Evolutionary conservation across 2,113 vertebrate species (phyloP).

Genomic region (Terrapene triunguis): DNA sequence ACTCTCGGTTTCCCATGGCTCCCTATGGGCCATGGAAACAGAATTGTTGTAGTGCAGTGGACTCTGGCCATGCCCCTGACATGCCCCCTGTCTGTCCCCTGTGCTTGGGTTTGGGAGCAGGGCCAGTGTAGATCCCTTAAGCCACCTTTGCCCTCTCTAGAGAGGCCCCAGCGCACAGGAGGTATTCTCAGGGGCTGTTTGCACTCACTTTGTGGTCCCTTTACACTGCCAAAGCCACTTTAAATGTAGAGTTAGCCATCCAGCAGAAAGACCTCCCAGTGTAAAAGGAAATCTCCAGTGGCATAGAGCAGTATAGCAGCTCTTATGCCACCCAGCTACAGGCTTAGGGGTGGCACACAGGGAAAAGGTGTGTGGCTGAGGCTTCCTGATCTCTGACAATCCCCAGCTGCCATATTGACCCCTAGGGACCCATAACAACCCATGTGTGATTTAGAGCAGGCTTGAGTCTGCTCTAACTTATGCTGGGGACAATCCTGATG

Average conservation of each 20-base stretch:
- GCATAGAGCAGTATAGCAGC: background rate
- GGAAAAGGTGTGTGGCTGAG: background rate
- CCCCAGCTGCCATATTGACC: background rate
- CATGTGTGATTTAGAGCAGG: background rate
- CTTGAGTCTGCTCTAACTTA: background rate
- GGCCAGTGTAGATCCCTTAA: background rate
- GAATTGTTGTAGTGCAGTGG: too few species aligned
- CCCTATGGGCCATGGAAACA: background rate
- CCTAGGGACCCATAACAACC: background rate
- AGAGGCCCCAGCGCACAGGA: background rate
- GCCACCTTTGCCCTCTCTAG: background rate
- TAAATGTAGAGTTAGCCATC: background rate
- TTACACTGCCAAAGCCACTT: background rate
- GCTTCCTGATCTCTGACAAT: background rate
- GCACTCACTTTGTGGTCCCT: background rate
- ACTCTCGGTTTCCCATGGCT: background rate
- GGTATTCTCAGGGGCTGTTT: background rate
- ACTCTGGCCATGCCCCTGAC: background rate
- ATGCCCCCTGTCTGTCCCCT: background rate
- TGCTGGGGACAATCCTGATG: background rate
- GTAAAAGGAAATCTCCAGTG: background rate
- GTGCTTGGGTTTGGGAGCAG: background rate
- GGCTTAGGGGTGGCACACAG: background rate
- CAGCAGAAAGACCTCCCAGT: background rate
- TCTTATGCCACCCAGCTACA: background rate